Base-by-base conservation (phyloP, 2,113 vertebrate species). In the Meleagris gallopavo region DNA sequence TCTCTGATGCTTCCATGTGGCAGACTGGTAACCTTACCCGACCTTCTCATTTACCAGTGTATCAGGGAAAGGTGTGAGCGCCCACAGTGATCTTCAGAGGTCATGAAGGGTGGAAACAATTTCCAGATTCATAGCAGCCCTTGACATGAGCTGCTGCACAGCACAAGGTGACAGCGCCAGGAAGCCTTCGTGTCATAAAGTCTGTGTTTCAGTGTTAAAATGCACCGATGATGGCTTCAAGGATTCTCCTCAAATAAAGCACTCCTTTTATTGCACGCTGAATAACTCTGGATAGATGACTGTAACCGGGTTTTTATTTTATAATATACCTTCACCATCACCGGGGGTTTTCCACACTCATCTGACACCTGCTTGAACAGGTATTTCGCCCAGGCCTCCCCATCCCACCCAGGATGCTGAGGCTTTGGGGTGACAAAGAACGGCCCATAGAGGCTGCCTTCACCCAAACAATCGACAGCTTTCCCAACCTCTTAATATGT, bases 41-140 rank as follows among this genome's bases (percentile, higher is more conserved):
- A 9, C n/a, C 8, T 64, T 27, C 77, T 73, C 40, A 7, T 41
- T 41, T 64, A 32, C 43, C 18, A 8, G 5, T 6, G 12, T 5
- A 16, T 13, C 2, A 48, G 40, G 62, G 36, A 75, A 57, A 73
- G 11, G 10, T 0, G 0, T 16, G 43, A 0, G 0, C 9, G 13
- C 29, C 57, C 48, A 36, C 0, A 1, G 8, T 1, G 36, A 24
- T 38, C 1, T 1, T 66, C 45, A 5, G 2, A 81, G 45, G 54
- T 36, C 15, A 19, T 11, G 8, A 84, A 29, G 6, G 4, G 11
- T 4, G 69, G 50, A 62, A 80, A 76, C 2, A 0, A 22, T 9
- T 16, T 29, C 14, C 52, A 54, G 52, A 29, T 15, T 54, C 52
- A 54, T 5, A 54, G 52, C 27, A 54, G 52, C 52, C 50, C 50